Evolutionary conservation across 2,113 vertebrate genomes (phyloP), one percentile per base, ranked within the genome.

Genomic region (Clarias gariepinus): DNA sequence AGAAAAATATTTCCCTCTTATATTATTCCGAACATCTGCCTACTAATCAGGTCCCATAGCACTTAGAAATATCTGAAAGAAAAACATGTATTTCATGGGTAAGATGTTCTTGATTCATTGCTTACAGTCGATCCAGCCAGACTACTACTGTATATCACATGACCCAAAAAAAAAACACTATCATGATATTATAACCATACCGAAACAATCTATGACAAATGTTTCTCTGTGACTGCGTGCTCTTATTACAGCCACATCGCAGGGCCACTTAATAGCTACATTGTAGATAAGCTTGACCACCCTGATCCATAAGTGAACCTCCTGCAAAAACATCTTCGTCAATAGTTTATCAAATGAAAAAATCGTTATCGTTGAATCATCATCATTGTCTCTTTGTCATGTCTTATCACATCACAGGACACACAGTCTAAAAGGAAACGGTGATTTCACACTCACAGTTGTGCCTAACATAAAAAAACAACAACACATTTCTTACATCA

Each of bases 1-100:
- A 88, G 93, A 77, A 93, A 94, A 94, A 93, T 94, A 86, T 93
- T 95, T 96, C 92, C 92, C 92, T 89, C 94, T 94, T 94, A 94
- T 95, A 96, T 96, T 96, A 96, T 95, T 86, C 69, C 87, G 86
- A 88, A 89, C 81, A 89, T 79, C 80, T 81, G 86, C 81, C 86
- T 73, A 83, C 89, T 80, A 74, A 85, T 58, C 47, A 74, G 79
- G 85, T 89, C 86, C 87, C 84, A 88, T 79, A 81, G 80, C 69
- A 89, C 86, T 88, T 81, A 77, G 89, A 87, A 88, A 82, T 78
- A 81, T 78, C 86, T 82, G 68, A 87, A 80, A 89, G 84, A 55
- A 87, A 87, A 89, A 88, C 64, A 63, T 68, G 81, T 74, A 68
- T 85, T 84, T 73, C 79, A 74, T 41, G 21, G 64, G 55, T 58